These are phyloP conservation scores for Lamprologus sp. DNA, from an alignment of 2,113 vertebrate species.

Conservation along the genomic window DNA sequence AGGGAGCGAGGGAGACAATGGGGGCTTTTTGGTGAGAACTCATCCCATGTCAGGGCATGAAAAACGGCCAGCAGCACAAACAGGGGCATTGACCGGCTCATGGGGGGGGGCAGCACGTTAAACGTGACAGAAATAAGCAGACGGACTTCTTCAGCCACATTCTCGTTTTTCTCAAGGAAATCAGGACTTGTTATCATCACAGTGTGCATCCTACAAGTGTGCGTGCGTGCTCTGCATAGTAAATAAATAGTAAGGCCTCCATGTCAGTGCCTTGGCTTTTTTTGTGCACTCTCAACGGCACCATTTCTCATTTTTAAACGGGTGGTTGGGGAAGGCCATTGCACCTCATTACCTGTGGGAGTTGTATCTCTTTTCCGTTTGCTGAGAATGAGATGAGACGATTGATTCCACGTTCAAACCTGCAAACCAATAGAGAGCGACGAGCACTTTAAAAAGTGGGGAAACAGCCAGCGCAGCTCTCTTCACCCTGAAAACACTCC, in stretches of 20 bases:
- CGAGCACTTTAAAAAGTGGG: background rate
- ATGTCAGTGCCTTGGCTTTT: background rate
- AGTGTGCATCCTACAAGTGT: background rate
- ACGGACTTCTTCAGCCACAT: background rate
- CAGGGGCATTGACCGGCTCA: constrained; percentile 59
- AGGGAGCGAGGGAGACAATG: constrained; percentile 65
- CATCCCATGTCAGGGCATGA: constrained; percentile 59
- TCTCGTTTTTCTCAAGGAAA: constrained; percentile 13
- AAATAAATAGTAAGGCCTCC: background rate
- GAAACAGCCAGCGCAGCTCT: background rate
- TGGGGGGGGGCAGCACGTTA: constrained; percentile 4
- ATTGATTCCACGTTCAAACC: background rate
- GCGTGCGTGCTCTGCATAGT: background rate
- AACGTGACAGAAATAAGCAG: constrained; percentile 36
- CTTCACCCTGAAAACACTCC: background rate
- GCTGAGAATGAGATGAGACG: background rate
- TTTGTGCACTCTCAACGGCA: background rate
- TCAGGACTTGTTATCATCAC: constrained; percentile 7
- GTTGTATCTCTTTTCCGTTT: background rate
- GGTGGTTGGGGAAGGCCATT: background rate
- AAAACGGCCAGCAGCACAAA: constrained; percentile 70
- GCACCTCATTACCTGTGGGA: background rate
- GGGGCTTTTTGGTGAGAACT: constrained; percentile 53
- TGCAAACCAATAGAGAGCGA: background rate
- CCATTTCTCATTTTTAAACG: background rate